Percentiles rank a stretch among this genome's conserved stretches.
Conservation (phyloP, 2,113 vertebrate species). For the Mobula birostris region DNA sequence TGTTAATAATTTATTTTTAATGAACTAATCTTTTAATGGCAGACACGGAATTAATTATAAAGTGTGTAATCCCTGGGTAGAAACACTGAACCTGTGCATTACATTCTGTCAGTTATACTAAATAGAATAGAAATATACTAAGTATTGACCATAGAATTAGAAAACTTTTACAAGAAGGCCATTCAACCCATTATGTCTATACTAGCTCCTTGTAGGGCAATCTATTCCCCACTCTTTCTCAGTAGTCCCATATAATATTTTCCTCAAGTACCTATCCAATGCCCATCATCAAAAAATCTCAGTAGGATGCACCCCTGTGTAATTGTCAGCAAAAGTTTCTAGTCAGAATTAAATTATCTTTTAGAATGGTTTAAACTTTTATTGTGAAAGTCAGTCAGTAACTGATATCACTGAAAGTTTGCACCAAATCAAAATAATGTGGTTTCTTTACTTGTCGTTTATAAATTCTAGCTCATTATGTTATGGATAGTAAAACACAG, state of each 20-base stretch:
- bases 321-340: not conserved
- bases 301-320: not conserved
- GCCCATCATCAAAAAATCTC: not conserved
- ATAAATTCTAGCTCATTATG: not conserved
- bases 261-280: not conserved
- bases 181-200: too few species aligned
- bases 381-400: not conserved
- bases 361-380: not conserved
- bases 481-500: not conserved
- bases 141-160: too few species aligned
- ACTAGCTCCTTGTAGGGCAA: too few species aligned
- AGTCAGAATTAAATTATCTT: not conserved
- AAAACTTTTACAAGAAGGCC: too few species aligned
- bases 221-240: too few species aligned
- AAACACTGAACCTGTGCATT: not conserved
- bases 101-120: too few species aligned
- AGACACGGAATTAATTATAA: not conserved
- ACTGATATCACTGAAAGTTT: not conserved
- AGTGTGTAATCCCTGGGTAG: not conserved
- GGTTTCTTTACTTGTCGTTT: not conserved
- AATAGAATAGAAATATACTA: not conserved
- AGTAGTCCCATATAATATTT: too few species aligned
- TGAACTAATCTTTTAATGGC: not conserved
- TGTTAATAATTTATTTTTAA: not conserved
- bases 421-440: not conserved